phyloP scores from a whole-genome alignment of 2,113 vertebrate species.

The Alces alces region DNA sequence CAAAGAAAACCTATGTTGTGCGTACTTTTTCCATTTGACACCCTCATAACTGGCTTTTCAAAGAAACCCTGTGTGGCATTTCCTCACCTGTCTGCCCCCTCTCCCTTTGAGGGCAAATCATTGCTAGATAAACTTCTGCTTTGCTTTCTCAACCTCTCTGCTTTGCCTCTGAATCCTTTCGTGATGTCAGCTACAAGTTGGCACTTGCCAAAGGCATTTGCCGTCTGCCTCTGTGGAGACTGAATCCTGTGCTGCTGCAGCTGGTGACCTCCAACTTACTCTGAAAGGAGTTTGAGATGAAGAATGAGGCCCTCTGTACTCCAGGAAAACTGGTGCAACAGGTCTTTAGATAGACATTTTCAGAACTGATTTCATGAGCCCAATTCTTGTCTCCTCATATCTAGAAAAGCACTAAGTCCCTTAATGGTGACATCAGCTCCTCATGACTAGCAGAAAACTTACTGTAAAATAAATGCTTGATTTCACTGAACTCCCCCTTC shows the following conservation, averaged over 20 bases:
- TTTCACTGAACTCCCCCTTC: neutral
- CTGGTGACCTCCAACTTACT: neutral
- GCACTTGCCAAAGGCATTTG: neutral
- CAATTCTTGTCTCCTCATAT: neutral
- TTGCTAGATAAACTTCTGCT: neutral
- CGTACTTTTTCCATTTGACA: rapidly evolving
- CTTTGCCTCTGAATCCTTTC: neutral
- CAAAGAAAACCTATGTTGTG: neutral
- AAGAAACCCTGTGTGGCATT: neutral
- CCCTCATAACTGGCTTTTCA: neutral
- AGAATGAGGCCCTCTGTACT: neutral
- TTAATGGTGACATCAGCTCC: neutral
- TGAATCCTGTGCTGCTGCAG: neutral
- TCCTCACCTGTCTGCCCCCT: neutral
- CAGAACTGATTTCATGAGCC: neutral
- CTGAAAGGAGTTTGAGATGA: neutral
- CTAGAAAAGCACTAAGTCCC: neutral
- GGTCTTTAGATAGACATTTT: neutral
- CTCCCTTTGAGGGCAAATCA: neutral
- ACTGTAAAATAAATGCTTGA: neutral
- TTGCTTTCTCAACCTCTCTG: neutral
- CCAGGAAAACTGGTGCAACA: neutral
- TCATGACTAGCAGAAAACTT: neutral
- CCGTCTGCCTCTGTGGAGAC: neutral
- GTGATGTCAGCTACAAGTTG: neutral